phyloP scores from a whole-genome alignment of 2,113 vertebrate species.

The Prionailurus viverrinus region DNA sequence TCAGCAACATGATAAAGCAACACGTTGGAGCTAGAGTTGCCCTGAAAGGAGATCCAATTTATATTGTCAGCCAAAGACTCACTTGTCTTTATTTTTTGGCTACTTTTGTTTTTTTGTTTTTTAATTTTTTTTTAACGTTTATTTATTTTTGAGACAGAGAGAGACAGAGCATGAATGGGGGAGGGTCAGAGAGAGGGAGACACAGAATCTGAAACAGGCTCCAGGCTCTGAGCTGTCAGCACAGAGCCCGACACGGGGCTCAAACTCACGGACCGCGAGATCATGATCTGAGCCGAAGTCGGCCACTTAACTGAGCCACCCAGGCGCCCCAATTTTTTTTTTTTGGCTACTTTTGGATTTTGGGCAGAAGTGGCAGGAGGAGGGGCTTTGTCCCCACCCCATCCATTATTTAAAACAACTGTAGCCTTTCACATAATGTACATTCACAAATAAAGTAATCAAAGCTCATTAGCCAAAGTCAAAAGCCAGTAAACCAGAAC shows the following conservation, averaged over 20 bases:
- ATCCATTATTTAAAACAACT: background rate
- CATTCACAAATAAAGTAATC: background rate
- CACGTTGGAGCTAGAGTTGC: background rate
- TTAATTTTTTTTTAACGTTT: too few relatives aligned
- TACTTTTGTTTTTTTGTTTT: background rate
- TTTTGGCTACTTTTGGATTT: background rate
- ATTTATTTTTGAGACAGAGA: too few relatives aligned
- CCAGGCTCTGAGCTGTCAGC: too few relatives aligned
- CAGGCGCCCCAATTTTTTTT: background rate
- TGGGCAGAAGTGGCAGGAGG: background rate
- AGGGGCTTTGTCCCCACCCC: background rate
- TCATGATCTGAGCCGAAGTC: too few relatives aligned
- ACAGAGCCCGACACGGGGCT: too few relatives aligned
- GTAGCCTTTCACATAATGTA: background rate
- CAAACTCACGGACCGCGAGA: too few relatives aligned
- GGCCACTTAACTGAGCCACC: too few relatives aligned
- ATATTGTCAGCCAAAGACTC: background rate
- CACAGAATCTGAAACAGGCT: too few relatives aligned
- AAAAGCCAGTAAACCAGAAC: background rate
- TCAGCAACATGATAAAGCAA: background rate
- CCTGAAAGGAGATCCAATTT: background rate
- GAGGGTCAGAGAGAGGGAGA: too few relatives aligned
- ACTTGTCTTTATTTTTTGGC: background rate
- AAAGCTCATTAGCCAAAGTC: background rate
- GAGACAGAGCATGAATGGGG: too few relatives aligned